These are phyloP conservation scores for Furnarius figulus DNA, from an alignment of 2,113 vertebrate genomes.

Conservation along the genomic window DNA sequence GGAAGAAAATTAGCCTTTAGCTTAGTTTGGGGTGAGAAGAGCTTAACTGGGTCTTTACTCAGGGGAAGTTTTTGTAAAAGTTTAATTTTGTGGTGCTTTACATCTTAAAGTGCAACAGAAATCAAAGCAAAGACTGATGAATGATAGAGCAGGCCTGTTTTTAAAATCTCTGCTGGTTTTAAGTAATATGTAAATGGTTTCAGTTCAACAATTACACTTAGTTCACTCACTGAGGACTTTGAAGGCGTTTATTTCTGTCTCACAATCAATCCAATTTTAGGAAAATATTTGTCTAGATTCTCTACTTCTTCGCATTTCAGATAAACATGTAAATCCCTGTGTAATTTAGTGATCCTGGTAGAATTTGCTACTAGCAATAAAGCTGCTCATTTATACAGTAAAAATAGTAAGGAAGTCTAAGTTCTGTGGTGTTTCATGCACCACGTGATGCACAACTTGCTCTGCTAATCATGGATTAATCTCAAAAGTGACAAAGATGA, in stretches of 20 bases:
- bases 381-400: background rate
- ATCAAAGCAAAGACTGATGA: background rate
- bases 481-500: background rate
- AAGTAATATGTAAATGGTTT: background rate
- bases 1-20: background rate
- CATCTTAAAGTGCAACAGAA: background rate
- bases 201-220: background rate
- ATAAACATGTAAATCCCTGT: background rate
- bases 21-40: background rate
- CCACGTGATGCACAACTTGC: background rate
- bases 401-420: background rate
- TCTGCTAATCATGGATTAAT: slow-evolving; percentile 10
- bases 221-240: background rate
- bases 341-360: background rate
- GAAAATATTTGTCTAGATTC: background rate
- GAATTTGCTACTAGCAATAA: background rate
- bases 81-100: background rate
- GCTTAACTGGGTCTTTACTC: background rate
- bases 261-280: background rate
- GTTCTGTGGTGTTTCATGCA: background rate
- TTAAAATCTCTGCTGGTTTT: background rate
- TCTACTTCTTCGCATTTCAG: background rate
- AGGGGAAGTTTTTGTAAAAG: background rate
- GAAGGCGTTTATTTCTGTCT: background rate
- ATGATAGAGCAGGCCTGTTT: background rate